These are phyloP conservation scores for Poecilia latipinna DNA, from an alignment of 2,113 vertebrate species.

Conservation along the genomic window DNA sequence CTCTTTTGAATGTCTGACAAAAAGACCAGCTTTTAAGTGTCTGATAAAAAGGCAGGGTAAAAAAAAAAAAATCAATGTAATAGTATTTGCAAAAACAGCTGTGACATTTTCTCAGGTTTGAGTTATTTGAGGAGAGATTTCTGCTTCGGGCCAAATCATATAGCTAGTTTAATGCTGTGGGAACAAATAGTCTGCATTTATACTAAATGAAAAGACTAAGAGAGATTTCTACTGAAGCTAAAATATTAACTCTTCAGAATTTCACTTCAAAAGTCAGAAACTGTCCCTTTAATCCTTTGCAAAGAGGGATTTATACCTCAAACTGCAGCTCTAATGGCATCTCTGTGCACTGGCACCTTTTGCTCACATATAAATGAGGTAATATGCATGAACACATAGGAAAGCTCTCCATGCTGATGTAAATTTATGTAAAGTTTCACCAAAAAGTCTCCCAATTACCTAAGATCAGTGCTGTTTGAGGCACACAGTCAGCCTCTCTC, in stretches of 20 bases:
- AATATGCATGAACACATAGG: background rate
- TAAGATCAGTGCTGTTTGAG: background rate
- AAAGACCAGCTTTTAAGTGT: background rate
- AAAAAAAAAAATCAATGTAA: background rate
- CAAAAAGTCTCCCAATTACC: background rate
- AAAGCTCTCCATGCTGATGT: background rate
- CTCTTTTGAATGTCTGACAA: background rate
- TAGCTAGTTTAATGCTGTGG: background rate
- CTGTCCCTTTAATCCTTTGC: background rate
- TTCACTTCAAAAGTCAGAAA: background rate
- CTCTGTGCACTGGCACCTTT: background rate
- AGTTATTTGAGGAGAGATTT: background rate
- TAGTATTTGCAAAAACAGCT: background rate
- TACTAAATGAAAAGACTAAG: background rate
- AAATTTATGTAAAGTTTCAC: background rate
- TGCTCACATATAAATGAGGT: background rate
- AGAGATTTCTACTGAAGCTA: background rate
- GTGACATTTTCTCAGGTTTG: background rate
- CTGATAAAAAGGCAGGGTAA: background rate
- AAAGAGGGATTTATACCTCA: background rate
- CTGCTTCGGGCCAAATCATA: background rate
- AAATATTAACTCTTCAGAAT: background rate
- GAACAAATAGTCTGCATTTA: background rate
- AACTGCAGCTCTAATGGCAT: background rate
- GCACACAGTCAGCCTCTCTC: background rate